Conservation (phyloP, 2,113 vertebrate species). For the Panthera tigris region DNA sequence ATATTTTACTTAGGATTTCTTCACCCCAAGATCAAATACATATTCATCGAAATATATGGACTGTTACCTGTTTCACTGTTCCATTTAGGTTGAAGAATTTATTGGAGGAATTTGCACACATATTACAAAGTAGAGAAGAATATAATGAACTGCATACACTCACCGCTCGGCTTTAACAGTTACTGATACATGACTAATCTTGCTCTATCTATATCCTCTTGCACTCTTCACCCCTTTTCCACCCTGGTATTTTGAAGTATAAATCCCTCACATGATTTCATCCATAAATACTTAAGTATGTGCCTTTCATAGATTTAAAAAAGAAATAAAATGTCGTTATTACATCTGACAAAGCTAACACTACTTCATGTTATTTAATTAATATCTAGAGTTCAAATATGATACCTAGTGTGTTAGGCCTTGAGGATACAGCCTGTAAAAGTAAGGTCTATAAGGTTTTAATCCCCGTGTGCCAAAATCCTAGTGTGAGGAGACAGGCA, state of each 20-base stretch:
- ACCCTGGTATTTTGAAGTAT: constrained; percentile 35
- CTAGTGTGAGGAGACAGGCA: background rate
- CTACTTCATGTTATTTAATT: constrained; percentile 29
- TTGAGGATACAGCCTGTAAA: background rate
- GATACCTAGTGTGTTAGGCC: background rate
- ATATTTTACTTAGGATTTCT: constrained; percentile 37
- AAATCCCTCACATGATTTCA: background rate
- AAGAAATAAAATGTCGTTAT: constrained; percentile 3
- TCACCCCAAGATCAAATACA: background rate
- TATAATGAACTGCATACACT: background rate
- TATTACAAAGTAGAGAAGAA: background rate
- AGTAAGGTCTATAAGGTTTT: background rate
- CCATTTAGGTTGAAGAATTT: constrained; percentile 13
- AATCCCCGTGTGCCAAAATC: background rate
- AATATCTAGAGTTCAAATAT: background rate
- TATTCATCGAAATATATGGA: background rate
- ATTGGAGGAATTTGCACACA: background rate
- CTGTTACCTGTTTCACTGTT: constrained; percentile 23
- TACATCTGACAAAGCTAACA: background rate
- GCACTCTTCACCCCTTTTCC: background rate
- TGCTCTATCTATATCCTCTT: background rate
- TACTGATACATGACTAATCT: background rate
- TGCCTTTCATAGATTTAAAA: background rate
- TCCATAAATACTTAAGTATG: constrained; percentile 19
- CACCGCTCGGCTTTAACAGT: background rate